Conservation (phyloP, 1,140 invertebrate genomes). For the Aleiodes sp. region DNA sequence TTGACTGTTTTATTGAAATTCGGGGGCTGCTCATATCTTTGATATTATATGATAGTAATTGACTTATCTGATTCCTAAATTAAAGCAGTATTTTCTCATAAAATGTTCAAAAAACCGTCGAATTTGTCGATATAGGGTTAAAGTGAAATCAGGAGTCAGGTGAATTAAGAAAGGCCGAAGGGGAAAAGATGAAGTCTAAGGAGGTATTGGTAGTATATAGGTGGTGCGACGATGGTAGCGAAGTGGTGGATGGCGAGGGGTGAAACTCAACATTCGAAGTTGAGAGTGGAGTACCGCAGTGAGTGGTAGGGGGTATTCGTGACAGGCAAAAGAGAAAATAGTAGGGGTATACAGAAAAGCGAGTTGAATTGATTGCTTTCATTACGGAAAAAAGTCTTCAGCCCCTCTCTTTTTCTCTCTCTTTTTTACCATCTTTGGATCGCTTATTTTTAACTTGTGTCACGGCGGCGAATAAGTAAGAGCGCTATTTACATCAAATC, state of each 20-base stretch:
- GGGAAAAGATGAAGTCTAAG: background rate
- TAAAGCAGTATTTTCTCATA: background rate
- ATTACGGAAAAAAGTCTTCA: slow-evolving; percentile 61
- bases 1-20: no score
- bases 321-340: slow-evolving; percentile 43
- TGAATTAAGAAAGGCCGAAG: slow-evolving; percentile 1
- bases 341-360: slow-evolving; percentile 13
- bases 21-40: no score
- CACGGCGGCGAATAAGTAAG: slow-evolving; percentile 61
- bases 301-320: slow-evolving; percentile 1
- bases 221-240: slow-evolving; percentile 16
- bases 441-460: slow-evolving; percentile 63
- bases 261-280: slow-evolving; percentile 17
- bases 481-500: slow-evolving; percentile 65
- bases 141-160: background rate
- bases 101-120: background rate
- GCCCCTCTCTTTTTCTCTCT: slow-evolving; percentile 34
- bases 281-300: slow-evolving; percentile 33
- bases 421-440: slow-evolving; percentile 36
- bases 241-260: slow-evolving; percentile 31
- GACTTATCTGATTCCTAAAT: no score
- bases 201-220: slow-evolving; percentile 13
- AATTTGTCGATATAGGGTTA: background rate
- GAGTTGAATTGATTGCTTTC: slow-evolving; percentile 67
- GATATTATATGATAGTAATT: no score